Base-by-base conservation (phyloP, 1,140 invertebrate species). In the Drosophila sulfurigaster region DNA sequence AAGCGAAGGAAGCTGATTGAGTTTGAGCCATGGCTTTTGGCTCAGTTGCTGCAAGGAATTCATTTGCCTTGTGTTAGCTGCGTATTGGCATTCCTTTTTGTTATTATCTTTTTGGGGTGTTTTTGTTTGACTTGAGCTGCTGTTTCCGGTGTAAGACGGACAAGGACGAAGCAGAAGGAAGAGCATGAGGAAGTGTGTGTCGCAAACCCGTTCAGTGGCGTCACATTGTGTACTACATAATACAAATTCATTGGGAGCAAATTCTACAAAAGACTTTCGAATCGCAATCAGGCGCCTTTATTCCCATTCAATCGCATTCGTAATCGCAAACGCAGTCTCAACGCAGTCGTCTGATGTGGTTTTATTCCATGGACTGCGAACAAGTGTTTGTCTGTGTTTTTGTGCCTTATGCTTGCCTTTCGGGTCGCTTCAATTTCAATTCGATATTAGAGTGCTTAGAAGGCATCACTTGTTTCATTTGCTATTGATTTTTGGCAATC, bases 361-460 rank as follows among this genome's bases (percentile, higher is more conserved):
- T 56, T 62, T 62, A 25, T 63, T 57, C 68, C 46, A 20, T 41
- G 38, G 38, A 41, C 38, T 41, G 8, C 20, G 38, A 3, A 41
- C 11, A 10, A 41, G 13, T 65, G 30, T 60, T 43, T 30, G 32
- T 67, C 45, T 48, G 66, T 46, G 63, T 58, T 62, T 41, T 54
- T 20, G 58, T 56, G 62, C 52, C 49, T 52, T 75, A 49, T 41
- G 59, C 20, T 62, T 56, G 62, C 52, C 49, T 52, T 71, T 51
- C 63, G 49, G 63, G 54, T 65, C 62, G 79, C 60, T 68, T 88
- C 80, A 81, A 75, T 89, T 80, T 87, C 73, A 78, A 72, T 80
- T 89, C 68, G 60, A 83, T 83, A 70, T 73, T 75, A 72, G 80
- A 80, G 89, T 82, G 63, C 70, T 70, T 66, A 13, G 58, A 45